Percentiles rank a stretch among this genome's conserved stretches.
Conservation (phyloP, 2,113 vertebrate species). For the Eubucco bourcierii region DNA sequence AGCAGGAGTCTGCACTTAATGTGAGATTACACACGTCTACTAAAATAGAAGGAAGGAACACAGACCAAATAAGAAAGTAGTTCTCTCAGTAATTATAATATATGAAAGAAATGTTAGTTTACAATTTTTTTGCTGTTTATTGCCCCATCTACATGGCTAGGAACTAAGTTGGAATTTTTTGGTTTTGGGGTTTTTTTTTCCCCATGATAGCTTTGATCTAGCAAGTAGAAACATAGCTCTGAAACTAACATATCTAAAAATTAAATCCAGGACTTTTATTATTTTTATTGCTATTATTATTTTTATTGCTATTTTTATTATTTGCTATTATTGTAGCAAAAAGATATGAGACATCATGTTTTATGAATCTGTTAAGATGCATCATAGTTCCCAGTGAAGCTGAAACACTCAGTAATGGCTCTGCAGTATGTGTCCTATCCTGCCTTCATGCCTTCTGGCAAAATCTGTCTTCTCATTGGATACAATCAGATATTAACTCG, state of each 20-base stretch:
- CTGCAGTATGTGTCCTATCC: background rate
- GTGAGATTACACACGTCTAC: background rate
- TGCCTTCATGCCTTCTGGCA: background rate
- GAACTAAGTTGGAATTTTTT: fast-evolving
- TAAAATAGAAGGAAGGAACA: background rate
- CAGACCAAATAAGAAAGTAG: background rate
- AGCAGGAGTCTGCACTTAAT: background rate
- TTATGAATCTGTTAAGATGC: background rate
- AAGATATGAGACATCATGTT: background rate
- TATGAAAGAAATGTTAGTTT: too few relatives aligned
- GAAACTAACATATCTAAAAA: background rate
- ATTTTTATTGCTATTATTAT: background rate
- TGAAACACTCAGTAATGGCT: background rate
- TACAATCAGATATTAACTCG: background rate
- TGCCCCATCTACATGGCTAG: background rate
- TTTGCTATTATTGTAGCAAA: background rate
- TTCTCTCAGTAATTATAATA: background rate
- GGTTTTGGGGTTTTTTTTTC: background rate
- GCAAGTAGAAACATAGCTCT: background rate
- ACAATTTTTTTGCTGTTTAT: too few relatives aligned
- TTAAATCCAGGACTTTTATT: background rate
- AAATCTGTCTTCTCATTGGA: background rate
- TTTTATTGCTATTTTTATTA: background rate
- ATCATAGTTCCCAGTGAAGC: background rate
- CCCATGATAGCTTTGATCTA: background rate